Evolutionary conservation across 2,797 vertebrate species (phyloP).

Genomic region (Perodicticus potto): DNA sequence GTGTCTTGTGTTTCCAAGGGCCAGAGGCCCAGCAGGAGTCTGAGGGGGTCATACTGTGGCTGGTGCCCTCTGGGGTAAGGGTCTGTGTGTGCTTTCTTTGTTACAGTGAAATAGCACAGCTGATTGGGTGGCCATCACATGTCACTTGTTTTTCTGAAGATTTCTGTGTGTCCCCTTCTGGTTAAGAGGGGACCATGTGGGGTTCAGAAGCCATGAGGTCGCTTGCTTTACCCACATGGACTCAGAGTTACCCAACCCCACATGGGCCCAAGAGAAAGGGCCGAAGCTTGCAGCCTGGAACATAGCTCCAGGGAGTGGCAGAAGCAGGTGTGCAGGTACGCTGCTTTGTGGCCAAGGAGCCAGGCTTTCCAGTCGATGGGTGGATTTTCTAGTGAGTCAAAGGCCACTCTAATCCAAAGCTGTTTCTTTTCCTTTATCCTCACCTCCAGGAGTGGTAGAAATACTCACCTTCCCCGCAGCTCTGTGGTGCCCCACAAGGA

Average conservation of each 20-base stretch:
- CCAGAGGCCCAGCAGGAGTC: neutral
- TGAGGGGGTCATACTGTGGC: neutral
- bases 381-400: neutral
- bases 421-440: neutral
- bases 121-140: fast-evolving
- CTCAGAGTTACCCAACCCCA: neutral
- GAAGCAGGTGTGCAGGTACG: neutral
- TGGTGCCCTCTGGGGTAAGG: neutral
- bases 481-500: fast-evolving
- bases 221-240: neutral
- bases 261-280: neutral
- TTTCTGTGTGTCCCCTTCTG: neutral
- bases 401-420: neutral
- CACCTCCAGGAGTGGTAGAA: neutral
- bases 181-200: too few relatives aligned
- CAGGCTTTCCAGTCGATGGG: neutral
- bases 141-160: neutral
- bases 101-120: neutral
- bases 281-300: neutral
- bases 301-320: neutral
- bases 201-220: neutral
- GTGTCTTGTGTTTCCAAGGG: neutral
- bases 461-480: neutral
- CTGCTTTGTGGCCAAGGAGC: neutral
- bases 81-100: neutral